Evolutionary conservation across 30 jellyfish, hydroid and myxozoan genomes (phyloP).

Genomic region (Cassiopea andromeda): DNA sequence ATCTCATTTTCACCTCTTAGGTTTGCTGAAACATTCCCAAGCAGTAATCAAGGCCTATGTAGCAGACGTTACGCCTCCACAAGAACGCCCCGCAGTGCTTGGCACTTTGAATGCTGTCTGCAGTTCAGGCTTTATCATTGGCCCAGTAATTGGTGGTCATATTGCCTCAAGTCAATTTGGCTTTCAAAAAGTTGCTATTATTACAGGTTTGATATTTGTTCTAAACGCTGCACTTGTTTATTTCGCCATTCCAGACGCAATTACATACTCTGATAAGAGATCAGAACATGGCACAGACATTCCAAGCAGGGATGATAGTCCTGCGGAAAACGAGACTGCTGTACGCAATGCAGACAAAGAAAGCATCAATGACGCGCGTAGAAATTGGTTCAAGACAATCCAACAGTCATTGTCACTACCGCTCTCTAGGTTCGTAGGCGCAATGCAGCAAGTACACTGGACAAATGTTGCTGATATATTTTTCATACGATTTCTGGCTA

Average conservation of each 20-base stretch:
- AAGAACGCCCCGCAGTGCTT: constrained; percentile 79
- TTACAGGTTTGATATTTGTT: constrained; percentile 72
- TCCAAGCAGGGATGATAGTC: neutral
- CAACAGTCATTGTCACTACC: neutral
- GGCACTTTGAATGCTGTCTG: constrained; percentile 86
- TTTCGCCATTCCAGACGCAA: constrained; percentile 21
- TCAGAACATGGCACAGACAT: neutral
- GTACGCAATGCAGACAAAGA: too few species aligned
- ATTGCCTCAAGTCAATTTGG: constrained; percentile 79
- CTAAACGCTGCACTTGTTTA: constrained; percentile 71
- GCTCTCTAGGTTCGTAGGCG: constrained; percentile 31
- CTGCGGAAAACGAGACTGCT: constrained; percentile 5
- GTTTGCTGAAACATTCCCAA: constrained; percentile 91
- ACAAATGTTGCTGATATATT: constrained; percentile 75
- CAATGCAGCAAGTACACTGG: constrained; percentile 84
- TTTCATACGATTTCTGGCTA: constrained; percentile 77
- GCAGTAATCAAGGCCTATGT: constrained; percentile 84
- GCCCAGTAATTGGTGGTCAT: constrained; percentile 95
- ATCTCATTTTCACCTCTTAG: constrained; percentile 34
- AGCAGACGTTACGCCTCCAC: constrained; percentile 79
- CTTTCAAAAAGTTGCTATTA: constrained; percentile 73
- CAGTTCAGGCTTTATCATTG: constrained; percentile 90
- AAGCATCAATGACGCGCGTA: neutral
- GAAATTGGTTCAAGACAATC: neutral
- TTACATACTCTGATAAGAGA: neutral